Conservation (phyloP, 1,140 invertebrate genomes). For the Polyergus mexicanus region DNA sequence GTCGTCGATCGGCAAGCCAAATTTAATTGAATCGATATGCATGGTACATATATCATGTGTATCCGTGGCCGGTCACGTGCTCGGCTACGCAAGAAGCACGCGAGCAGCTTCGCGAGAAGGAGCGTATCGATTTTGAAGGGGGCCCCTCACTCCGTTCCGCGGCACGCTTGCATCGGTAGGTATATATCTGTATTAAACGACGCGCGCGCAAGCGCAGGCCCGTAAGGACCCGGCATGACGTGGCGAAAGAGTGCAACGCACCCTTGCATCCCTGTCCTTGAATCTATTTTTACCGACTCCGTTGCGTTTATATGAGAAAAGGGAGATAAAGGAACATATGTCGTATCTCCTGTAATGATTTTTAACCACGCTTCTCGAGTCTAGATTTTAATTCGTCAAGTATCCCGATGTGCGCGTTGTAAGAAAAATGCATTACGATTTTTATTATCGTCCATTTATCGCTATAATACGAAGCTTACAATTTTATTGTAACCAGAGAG, state of each 20-base stretch:
- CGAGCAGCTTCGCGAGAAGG: constrained; percentile 32
- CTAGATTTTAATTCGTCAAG: neutral
- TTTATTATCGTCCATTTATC: neutral
- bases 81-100: constrained; percentile 48
- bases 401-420: neutral
- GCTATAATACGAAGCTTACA: too few species aligned
- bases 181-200: neutral
- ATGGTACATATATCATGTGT: constrained; percentile 5
- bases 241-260: constrained; percentile 71
- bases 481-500: neutral
- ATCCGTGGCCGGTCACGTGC: constrained; percentile 39
- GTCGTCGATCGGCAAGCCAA: neutral
- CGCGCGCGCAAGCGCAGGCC: neutral
- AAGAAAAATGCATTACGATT: neutral
- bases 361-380: neutral
- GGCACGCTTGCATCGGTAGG: neutral
- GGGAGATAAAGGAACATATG: constrained; percentile 10
- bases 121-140: constrained; percentile 74
- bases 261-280: constrained; percentile 79
- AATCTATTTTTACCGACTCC: constrained; percentile 77
- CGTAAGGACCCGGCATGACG: constrained; percentile 53
- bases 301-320: constrained; percentile 68
- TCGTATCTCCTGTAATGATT: neutral
- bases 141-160: constrained; percentile 20
- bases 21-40: neutral